Percentiles rank a stretch among this genome's conserved stretches.
These are phyloP conservation scores for Prochilodus magdalenae DNA, from an alignment of 2,113 vertebrate genomes.

Conservation along the genomic window DNA sequence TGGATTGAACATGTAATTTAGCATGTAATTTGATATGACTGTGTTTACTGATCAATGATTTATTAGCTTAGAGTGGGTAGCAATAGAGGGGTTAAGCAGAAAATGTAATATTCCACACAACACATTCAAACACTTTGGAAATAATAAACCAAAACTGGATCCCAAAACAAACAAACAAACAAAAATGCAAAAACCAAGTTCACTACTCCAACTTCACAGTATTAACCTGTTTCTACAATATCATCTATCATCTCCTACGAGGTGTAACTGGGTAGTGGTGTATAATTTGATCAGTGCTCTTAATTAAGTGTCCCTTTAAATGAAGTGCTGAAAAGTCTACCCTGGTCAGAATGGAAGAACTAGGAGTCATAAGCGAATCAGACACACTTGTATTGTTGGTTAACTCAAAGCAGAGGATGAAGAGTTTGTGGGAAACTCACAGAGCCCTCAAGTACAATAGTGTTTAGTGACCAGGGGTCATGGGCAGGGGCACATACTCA, in stretches of 20 bases:
- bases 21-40: too few relatives aligned
- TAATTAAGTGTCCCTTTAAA: too few relatives aligned
- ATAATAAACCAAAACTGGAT: too few relatives aligned
- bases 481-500: background rate
- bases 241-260: too few relatives aligned
- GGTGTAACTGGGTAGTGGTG: background rate
- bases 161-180: too few relatives aligned
- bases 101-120: too few relatives aligned
- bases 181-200: background rate
- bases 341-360: background rate
- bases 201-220: background rate
- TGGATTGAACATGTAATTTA: too few relatives aligned
- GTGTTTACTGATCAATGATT: too few relatives aligned
- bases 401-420: conserved; percentile 4
- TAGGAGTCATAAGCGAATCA: background rate
- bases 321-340: background rate
- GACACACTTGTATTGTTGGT: background rate
- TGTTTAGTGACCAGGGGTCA: background rate
- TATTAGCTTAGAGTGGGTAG: too few relatives aligned
- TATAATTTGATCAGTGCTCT: background rate
- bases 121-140: too few relatives aligned
- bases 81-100: too few relatives aligned
- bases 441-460: background rate
- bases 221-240: too few relatives aligned
- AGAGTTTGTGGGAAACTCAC: background rate